Percentiles rank a stretch among this genome's conserved stretches.
These are phyloP conservation scores for Tachysurus fulvidraco DNA, from an alignment of 2,113 vertebrate species.

Conservation along the genomic window DNA sequence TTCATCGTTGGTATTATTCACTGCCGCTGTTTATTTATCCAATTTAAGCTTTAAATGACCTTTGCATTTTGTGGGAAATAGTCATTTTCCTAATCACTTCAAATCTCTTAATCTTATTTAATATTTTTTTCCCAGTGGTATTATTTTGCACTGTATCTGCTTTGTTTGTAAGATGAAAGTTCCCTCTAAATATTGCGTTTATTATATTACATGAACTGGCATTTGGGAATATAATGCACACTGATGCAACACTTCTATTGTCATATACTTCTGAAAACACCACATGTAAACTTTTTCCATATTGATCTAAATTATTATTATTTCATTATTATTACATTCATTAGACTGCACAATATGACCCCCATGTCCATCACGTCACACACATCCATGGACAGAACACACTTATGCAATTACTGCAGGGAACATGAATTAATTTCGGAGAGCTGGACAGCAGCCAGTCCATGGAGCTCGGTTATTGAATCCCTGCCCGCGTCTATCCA, in stretches of 20 bases:
- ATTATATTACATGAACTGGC: not conserved
- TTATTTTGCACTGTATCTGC: constrained; percentile 55
- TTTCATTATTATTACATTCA: constrained; percentile 44
- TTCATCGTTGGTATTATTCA: not conserved
- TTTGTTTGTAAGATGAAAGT: constrained; percentile 31
- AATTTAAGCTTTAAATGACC: not conserved
- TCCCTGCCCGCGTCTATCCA: constrained; percentile 58
- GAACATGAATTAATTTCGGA: constrained; percentile 68
- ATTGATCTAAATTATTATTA: constrained; percentile 59
- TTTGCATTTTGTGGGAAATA: constrained; percentile 10
- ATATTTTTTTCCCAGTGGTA: constrained; percentile 46
- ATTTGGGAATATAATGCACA: constrained; percentile 13
- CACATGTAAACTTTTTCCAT: constrained; percentile 10
- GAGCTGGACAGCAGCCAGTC: constrained; percentile 68
- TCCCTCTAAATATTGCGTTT: not conserved
- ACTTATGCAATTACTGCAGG: constrained; percentile 61
- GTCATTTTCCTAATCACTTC: not conserved
- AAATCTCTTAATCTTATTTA: constrained; percentile 10
- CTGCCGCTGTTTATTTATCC: not conserved
- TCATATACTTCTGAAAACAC: constrained; percentile 25
- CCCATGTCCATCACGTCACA: constrained; percentile 29
- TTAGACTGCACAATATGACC: constrained; percentile 53
- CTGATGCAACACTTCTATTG: constrained; percentile 7
- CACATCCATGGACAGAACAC: constrained; percentile 46
- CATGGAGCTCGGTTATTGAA: constrained; percentile 69